Evolutionary conservation across 2,888 invertebrate genomes (phyloP).

Genomic region (Campopleginae sp.): DNA sequence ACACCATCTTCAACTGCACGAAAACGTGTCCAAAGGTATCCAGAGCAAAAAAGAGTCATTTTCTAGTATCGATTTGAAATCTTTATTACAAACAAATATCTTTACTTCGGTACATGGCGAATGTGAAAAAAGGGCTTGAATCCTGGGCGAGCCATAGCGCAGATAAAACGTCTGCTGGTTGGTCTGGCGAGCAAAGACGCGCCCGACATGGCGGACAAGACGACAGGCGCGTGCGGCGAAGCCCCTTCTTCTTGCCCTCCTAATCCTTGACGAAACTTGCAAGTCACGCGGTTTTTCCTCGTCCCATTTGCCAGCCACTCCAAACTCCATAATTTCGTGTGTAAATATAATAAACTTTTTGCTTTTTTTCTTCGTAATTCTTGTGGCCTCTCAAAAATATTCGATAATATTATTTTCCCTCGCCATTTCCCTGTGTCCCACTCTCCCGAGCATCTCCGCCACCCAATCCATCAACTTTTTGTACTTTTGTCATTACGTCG

Average conservation of each 20-base stretch:
- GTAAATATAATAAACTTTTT: conserved; percentile 2
- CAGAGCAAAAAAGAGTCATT: background rate
- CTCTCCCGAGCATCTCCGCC: background rate
- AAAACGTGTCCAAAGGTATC: conserved; percentile 91
- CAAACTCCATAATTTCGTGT: background rate
- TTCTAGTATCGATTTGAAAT: background rate
- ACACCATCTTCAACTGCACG: conserved; percentile 92
- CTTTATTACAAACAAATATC: background rate
- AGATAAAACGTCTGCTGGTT: conserved; percentile 95
- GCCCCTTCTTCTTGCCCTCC: background rate
- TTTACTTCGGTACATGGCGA: background rate
- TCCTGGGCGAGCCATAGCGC: conserved; percentile 97
- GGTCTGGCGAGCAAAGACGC: conserved; percentile 92
- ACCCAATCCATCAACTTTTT: background rate
- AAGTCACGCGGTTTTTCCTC: background rate
- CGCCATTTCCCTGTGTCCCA: background rate
- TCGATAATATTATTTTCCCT: background rate
- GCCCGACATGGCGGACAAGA: conserved; percentile 89
- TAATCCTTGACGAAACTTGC: background rate
- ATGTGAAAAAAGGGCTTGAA: conserved; percentile 90
- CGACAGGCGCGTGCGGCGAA: conserved; percentile 78
- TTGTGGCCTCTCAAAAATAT: background rate
- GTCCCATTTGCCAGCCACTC: background rate
- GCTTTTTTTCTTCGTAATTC: background rate
- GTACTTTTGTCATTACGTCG: background rate